These are phyloP conservation scores for Sturnus vulgaris DNA, from an alignment of 2,113 vertebrate species.

Conservation along the genomic window DNA sequence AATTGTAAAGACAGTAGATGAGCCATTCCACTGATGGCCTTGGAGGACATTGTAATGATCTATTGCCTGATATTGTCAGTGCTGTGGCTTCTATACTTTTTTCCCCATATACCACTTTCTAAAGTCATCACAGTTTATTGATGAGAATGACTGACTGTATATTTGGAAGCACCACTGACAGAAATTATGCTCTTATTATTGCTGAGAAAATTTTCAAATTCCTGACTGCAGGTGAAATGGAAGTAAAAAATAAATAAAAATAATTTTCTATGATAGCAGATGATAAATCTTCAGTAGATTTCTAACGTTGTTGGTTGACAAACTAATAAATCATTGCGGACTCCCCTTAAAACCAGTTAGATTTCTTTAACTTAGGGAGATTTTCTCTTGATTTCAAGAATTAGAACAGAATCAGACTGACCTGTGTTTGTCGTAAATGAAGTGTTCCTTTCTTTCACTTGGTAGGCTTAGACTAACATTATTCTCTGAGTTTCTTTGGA, in stretches of 20 bases:
- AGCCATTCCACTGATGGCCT: not conserved
- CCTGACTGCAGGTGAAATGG: not conserved
- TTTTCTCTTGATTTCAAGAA: not conserved
- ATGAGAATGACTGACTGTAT: not conserved
- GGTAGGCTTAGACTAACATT: not conserved
- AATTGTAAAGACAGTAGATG: not conserved
- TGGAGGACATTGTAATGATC: slow-evolving; percentile 12
- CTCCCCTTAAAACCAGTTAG: not conserved
- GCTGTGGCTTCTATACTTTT: not conserved
- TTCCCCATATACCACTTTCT: not conserved
- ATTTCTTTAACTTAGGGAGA: not conserved
- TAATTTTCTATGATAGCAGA: not conserved
- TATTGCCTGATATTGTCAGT: not conserved
- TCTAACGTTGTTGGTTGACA: not conserved
- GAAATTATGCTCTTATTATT: not conserved
- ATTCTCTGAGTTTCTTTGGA: not conserved
- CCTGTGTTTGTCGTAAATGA: not conserved
- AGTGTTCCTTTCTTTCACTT: not conserved
- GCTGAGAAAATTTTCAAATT: not conserved
- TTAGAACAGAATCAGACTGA: not conserved
- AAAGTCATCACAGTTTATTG: not conserved
- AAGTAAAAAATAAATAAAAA: not conserved
- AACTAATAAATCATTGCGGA: not conserved
- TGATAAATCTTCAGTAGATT: not conserved
- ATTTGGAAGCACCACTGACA: not conserved